Evolutionary conservation across 2,888 invertebrate genomes (phyloP).

Genomic region (Chironomus riparius): DNA sequence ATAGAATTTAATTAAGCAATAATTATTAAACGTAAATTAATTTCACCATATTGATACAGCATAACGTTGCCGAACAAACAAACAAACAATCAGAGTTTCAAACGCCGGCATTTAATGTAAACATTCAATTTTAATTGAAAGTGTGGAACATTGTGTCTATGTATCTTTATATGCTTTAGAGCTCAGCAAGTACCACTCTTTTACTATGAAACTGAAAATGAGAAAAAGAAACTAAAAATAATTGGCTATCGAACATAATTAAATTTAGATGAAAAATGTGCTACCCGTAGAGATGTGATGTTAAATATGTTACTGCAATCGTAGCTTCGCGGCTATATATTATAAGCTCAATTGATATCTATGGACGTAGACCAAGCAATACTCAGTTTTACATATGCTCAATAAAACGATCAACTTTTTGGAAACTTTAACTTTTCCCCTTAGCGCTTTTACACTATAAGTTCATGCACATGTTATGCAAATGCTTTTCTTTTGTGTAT

Average conservation of each 20-base stretch:
- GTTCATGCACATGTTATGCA: constrained; percentile 21
- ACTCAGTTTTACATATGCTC: not conserved
- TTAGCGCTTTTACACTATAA: not conserved
- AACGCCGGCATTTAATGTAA: too few species aligned
- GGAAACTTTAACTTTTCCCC: not conserved
- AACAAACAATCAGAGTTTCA: too few species aligned
- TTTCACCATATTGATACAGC: too few species aligned
- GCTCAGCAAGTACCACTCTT: not conserved
- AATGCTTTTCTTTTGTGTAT: not conserved
- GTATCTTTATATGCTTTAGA: not conserved
- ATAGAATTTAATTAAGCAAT: too few species aligned
- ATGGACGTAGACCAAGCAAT: too few species aligned
- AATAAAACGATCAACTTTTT: not conserved
- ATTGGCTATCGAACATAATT: constrained; percentile 14
- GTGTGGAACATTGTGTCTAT: not conserved
- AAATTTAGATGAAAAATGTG: constrained; percentile 16
- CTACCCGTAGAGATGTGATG: constrained; percentile 2
- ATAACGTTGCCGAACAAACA: too few species aligned
- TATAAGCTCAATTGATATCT: not conserved
- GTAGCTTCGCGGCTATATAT: not conserved
- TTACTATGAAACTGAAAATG: too few species aligned
- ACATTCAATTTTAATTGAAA: constrained; percentile 13
- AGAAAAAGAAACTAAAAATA: not conserved
- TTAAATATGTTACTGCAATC: not conserved
- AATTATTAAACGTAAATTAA: too few species aligned